Evolutionary conservation across 2,797 vertebrate species (phyloP), one percentile per base, ranked within the genome.

Genomic region (Sebastes hopkinsi): DNA sequence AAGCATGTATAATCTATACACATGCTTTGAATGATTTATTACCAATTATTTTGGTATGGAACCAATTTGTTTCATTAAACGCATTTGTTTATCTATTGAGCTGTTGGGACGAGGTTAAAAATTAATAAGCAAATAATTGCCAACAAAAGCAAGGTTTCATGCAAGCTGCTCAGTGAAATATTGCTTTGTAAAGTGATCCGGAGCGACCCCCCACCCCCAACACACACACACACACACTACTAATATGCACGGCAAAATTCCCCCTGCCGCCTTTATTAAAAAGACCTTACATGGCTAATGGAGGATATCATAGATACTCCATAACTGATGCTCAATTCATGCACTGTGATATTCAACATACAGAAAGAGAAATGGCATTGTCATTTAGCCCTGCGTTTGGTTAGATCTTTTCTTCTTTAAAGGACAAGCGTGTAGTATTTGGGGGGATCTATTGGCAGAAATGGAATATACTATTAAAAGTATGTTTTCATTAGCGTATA

Each of bases 101-200:
- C 88, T 91, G 83, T 75, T 77, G 79, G 88, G 82, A 90, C 36
- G 64, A 88, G 84, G 89, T 93, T 79, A 90, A 92, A 94, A 95
- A 95, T 94, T 92, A 95, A 95, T 93, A 90, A 88, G 92, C 90
- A 88, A 94, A 94, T 95, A 95, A 95, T 94, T 94, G 93, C 72
- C 69, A 81, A 87, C 91, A 92, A 94, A 92, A 91, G 84, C 87
- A 61, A 22, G 68, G 78, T 81, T 81, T 86, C 75, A 77, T 62
- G 62, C 55, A 27, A 81, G 82, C 54, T 30, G 69, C 67, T 60
- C 50, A 3, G 52, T 93, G 88, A 94, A 91, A 92, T 91, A 92
- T 90, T 79, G 81, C 79, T 83, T 72, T 61, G 25, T 62, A 79
- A 81, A 81, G 82, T 79, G 66, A 87, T 86, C 52, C 67, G 58